Conservation (phyloP, 1,140 invertebrate genomes). For the Yoshiicerus persimilis region DNA sequence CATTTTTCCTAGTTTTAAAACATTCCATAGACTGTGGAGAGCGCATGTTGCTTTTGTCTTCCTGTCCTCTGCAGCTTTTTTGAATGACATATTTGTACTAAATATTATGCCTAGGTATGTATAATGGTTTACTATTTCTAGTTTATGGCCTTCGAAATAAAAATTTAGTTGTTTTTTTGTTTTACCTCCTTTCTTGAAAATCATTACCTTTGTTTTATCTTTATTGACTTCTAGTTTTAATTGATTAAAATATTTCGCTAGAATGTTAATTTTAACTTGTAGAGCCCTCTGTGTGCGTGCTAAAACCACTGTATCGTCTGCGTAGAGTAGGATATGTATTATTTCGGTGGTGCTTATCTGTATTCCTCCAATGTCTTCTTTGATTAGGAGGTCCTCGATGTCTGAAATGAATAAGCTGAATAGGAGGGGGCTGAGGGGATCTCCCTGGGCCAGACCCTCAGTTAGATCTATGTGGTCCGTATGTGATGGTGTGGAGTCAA, state of each 20-base stretch:
- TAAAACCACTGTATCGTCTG: background rate
- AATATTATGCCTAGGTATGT: background rate
- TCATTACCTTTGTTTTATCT: background rate
- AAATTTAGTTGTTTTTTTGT: background rate
- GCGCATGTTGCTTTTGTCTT: background rate
- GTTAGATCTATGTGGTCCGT: too few relatives aligned
- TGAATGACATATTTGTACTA: background rate
- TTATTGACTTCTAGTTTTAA: background rate
- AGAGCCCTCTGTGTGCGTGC: background rate
- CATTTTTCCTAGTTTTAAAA: background rate
- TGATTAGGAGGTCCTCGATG: background rate
- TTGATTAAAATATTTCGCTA: background rate
- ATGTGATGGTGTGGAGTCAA: conserved; percentile 15
- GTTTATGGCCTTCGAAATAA: background rate
- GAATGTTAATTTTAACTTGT: background rate
- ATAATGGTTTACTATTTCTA: background rate
- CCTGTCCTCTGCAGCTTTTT: background rate
- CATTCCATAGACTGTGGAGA: background rate
- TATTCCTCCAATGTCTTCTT: background rate
- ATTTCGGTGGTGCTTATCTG: background rate
- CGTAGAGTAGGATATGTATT: background rate
- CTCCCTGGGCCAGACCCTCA: background rate
- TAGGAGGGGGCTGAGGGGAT: background rate
- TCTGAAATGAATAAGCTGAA: background rate
- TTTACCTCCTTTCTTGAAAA: background rate